phyloP scores from a whole-genome alignment of 2,797 vertebrate species.

The Anguilla marmorata region DNA sequence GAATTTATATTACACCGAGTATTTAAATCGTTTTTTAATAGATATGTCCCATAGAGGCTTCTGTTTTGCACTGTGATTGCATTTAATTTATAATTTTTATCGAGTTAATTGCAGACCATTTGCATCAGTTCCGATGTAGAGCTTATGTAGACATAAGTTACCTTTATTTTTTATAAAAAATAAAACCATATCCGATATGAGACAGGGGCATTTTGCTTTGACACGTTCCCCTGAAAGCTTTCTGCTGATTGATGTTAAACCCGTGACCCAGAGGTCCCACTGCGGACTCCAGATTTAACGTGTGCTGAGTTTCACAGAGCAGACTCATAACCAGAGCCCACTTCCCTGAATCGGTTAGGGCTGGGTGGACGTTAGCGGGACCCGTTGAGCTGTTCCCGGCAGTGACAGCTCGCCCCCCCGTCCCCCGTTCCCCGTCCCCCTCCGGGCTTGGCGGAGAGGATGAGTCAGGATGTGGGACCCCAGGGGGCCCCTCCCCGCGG shows the following conservation, averaged over 20 bases:
- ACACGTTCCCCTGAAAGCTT: not conserved
- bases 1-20: not conserved
- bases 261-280: not conserved
- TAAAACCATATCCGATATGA: not conserved
- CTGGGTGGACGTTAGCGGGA: slow-evolving; percentile 28
- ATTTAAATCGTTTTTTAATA: not conserved
- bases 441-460: slow-evolving; percentile 14
- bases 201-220: too few relatives aligned
- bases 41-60: not conserved
- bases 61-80: not conserved
- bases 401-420: slow-evolving; percentile 19
- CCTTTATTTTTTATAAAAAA: not conserved
- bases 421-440: slow-evolving; percentile 15
- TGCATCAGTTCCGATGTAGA: not conserved
- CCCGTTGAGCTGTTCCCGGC: slow-evolving; percentile 26
- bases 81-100: not conserved
- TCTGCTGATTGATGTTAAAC: not conserved
- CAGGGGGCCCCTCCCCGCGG: not conserved
- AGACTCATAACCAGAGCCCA: slow-evolving; percentile 2
- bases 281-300: not conserved
- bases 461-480: slow-evolving; percentile 30
- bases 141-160: not conserved
- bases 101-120: not conserved
- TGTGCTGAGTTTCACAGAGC: not conserved
- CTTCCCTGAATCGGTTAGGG: slow-evolving; percentile 32